Base-by-base conservation (phyloP, 2,113 vertebrate genomes). In the Lathamus discolor region DNA sequence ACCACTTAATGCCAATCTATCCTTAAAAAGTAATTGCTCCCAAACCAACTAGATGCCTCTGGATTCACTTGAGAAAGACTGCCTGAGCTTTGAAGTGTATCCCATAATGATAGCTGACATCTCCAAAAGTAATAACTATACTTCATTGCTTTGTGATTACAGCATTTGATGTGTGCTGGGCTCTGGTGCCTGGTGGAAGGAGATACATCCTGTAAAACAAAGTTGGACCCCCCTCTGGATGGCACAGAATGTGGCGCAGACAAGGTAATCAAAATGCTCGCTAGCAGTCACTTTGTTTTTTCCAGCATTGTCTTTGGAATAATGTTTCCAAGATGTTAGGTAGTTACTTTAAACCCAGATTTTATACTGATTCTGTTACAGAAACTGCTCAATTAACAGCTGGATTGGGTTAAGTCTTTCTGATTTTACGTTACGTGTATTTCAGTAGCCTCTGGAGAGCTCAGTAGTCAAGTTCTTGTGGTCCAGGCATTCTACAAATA, bases 101-200 rank as follows among this genome's bases (percentile, higher is more conserved):
- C 74, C 72, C 37, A 12, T 84, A 87, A 87, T 66, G 64, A 64
- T 11, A 90, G 55, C 64, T 93, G 92, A 64, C 67, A 55, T 93
- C 33, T 92, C 76, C 79, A 72, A 9, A 78, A 90, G 61, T 37
- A 93, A 17, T 96, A 94, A 94, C 80, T 74, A 59, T 10, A 62
- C 64, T 55, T 94, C 66, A 22, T 97, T 97, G 93, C 96, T 94
- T 92, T 97, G 41, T 97, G 73, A 86, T 97, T 94, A 31, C 97
- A 99, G 99, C 99, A 99, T 97, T 97, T 99, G 97, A 99, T 99
- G 99, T 99, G 99, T 57, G 98, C 99, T 51, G 99, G 99, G 33
- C 98, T 99, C 84, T 99, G 99, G 99, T 99, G 99, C 97, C 97
- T 99, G 96, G 99, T 99, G 88, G 99, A 99, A 97, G 99, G 99